Conservation (phyloP, 2,797 vertebrate species). For the Hyperoplus lanceolatus region DNA sequence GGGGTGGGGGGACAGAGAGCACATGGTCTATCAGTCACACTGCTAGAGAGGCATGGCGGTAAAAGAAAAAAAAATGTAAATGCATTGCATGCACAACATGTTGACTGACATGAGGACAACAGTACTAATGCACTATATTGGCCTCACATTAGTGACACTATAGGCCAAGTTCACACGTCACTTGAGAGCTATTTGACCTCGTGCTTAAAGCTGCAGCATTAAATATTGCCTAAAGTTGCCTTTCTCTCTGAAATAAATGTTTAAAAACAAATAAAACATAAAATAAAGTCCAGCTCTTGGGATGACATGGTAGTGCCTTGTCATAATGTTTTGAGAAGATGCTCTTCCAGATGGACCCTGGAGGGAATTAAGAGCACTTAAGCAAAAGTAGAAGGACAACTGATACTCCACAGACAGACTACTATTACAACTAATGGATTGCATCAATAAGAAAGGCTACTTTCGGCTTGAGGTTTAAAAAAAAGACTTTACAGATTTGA, state of each 20-base stretch:
- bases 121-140: too few species aligned
- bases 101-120: conserved; percentile 4
- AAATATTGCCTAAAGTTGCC: background rate
- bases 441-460: conserved; percentile 63
- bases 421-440: conserved; percentile 76
- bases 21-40: conserved; percentile 77
- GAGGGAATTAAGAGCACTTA: conserved; percentile 73
- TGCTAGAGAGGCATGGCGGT: conserved; percentile 39
- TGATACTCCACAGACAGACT: conserved; percentile 72
- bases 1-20: conserved; percentile 48
- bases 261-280: background rate
- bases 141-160: too few species aligned
- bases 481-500: conserved; percentile 49
- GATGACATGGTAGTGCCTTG: conserved; percentile 16
- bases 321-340: conserved; percentile 54
- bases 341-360: conserved; percentile 65
- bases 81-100: conserved; percentile 28
- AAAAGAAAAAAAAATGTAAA: conserved; percentile 42
- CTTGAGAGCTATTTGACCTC: background rate
- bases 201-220: background rate
- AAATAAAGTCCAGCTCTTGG: background rate
- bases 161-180: background rate
- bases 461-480: conserved; percentile 47
- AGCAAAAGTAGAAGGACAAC: conserved; percentile 70
- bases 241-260: background rate